Evolutionary conservation across 2,797 vertebrate species (phyloP).

Genomic region (Takifugu ocellatus): DNA sequence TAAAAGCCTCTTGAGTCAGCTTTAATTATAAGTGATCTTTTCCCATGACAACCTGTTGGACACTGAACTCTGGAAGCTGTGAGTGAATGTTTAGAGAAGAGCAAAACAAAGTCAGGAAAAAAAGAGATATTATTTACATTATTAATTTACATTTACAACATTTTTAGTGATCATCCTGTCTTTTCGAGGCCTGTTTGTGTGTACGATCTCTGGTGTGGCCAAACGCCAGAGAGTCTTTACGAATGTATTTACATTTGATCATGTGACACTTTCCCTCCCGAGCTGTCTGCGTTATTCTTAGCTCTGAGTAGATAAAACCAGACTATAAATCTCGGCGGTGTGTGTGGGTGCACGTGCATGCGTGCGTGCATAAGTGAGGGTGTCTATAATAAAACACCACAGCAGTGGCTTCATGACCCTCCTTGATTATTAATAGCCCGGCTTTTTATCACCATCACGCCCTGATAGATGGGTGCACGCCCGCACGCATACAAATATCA

Average conservation of each 20-base stretch:
- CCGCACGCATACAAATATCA: conserved; percentile 42
- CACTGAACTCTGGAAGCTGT: too few species aligned
- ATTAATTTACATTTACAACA: too few species aligned
- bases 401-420: conserved; percentile 45
- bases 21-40: too few species aligned
- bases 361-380: background rate
- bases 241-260: conserved; percentile 27
- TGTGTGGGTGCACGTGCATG: conserved; percentile 15
- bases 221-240: conserved; percentile 10
- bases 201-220: background rate
- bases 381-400: conserved; percentile 49
- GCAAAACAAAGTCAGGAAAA: too few species aligned
- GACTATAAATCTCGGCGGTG: conserved; percentile 29
- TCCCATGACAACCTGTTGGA: too few species aligned
- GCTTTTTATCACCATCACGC: conserved; percentile 42
- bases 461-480: conserved; percentile 23
- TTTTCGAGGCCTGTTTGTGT: background rate
- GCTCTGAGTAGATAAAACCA: conserved; percentile 25
- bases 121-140: too few species aligned
- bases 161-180: background rate
- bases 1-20: too few species aligned
- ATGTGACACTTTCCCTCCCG: conserved; percentile 22
- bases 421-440: conserved; percentile 59
- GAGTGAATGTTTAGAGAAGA: too few species aligned
- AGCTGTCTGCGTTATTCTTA: conserved; percentile 45